Conservation (phyloP, 2,888 invertebrate species). For the Plagodis dolabraria region DNA sequence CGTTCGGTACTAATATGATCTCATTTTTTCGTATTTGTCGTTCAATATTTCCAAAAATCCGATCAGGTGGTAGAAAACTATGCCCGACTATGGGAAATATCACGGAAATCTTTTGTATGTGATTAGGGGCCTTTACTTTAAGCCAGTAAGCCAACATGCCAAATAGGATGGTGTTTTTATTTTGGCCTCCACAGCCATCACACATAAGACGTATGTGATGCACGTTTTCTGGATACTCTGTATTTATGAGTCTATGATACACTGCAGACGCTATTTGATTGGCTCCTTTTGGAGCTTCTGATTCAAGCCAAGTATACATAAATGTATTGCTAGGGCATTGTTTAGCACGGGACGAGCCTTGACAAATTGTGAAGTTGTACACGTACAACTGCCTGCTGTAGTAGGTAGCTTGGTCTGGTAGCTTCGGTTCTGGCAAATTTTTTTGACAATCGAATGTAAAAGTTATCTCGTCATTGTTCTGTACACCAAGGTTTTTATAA, state of each 20-base stretch:
- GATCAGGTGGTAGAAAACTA: neutral
- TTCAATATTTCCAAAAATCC: neutral
- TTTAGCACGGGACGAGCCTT: too few relatives aligned
- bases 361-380: too few relatives aligned
- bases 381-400: too few relatives aligned
- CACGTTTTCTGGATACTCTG: neutral
- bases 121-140: too few relatives aligned
- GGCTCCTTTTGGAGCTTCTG: too few relatives aligned
- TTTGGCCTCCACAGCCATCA: neutral
- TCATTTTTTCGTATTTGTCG: neutral
- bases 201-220: neutral
- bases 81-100: neutral
- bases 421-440: too few relatives aligned
- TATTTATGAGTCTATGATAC: neutral
- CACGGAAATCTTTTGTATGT: neutral
- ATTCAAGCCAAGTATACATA: neutral
- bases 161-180: neutral
- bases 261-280: neutral
- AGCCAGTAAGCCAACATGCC: neutral
- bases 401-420: too few relatives aligned
- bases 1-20: neutral
- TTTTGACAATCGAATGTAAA: too few relatives aligned
- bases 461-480: too few relatives aligned
- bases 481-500: too few relatives aligned
- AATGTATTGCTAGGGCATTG: too few relatives aligned